A percentile compares a stretch with the other conserved stretches of the same genome.
phyloP scores from a whole-genome alignment of 1,140 invertebrate genomes.

The Neodiprion virginianus region DNA sequence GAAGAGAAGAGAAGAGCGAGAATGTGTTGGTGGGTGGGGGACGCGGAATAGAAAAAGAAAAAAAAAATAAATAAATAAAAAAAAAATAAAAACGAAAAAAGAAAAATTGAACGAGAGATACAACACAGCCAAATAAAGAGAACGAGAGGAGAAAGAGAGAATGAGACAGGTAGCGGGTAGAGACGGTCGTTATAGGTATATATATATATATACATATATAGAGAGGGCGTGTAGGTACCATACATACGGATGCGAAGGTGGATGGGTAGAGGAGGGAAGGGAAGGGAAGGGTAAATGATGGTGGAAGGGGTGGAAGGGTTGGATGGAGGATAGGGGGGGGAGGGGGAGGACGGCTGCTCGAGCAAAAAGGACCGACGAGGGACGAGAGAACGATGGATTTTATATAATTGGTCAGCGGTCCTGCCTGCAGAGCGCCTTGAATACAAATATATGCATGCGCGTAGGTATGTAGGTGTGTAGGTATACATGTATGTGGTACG shows the following conservation, averaged over 20 bases:
- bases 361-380: slow-evolving; percentile 9
- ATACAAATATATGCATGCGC: too few relatives aligned
- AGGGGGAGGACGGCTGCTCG: slow-evolving; percentile 10
- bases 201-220: neutral
- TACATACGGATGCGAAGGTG: slow-evolving; percentile 26
- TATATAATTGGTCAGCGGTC: slow-evolving; percentile 54
- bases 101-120: too few relatives aligned
- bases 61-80: too few relatives aligned
- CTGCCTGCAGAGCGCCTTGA: too few relatives aligned
- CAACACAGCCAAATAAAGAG: neutral
- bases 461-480: too few relatives aligned
- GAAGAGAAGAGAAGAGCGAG: slow-evolving; percentile 12
- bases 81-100: too few relatives aligned
- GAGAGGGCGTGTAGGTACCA: slow-evolving; percentile 8
- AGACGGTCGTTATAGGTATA: slow-evolving; percentile 8
- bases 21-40: neutral
- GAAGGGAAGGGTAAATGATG: slow-evolving; percentile 7
- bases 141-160: neutral
- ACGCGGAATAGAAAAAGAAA: too few relatives aligned
- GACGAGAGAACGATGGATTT: slow-evolving; percentile 45
- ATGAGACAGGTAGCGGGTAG: neutral
- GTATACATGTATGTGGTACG: too few relatives aligned
- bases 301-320: slow-evolving; percentile 20
- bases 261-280: slow-evolving; percentile 6
- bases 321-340: slow-evolving; percentile 21